Base-by-base conservation (phyloP, 2,113 vertebrate genomes). In the Anoura caudifer region DNA sequence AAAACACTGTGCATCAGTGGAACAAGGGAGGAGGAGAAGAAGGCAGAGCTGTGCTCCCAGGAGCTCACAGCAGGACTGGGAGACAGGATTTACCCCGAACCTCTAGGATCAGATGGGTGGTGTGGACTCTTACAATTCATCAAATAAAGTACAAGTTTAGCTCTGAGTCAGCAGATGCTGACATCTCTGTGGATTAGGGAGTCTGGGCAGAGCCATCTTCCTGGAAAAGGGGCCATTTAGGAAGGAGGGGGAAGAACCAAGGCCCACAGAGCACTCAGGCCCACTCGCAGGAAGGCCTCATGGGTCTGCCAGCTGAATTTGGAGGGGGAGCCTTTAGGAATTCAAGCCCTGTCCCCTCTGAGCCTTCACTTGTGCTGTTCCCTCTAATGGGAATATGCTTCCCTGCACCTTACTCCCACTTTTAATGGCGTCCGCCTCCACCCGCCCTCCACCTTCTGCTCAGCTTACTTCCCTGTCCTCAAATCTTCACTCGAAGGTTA, bases 131-230 rank as follows among this genome's bases (percentile, higher is more conserved):
- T 52, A 59, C 20, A 0, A 13, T 11, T 28, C 45, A 4, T 67
- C 31, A 28, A 16, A 31, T 54, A 14, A 82, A 86, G 59, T 59
- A 43, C 52, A 5, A 36, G 38, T 36, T 95, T 50, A 26, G 15
- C 52, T 89, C 31, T 72, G 91, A 95, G 93, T 94, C 91, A 41
- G 82, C 38, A 63, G 24, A 65, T 11, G 1, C 52, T 65, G 50
- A 38, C 5, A 22, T 13, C 69, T 63, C 79, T 50, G 63, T n/a
- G 15, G 26, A 5, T 4, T 33, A 24, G 15, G 26, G 26, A 41
- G 15, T 61, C n/a, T 33, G 41, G 54, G 33, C n/a, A 26, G 70
- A 81, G n/a, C 65, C 65, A 14, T 81, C 36, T 87, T 94, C 86
- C 81, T 45, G 72, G 50, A 33, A 91, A 38, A 82, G 17, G 70